Percentiles rank a stretch among this genome's conserved stretches.
phyloP scores from a whole-genome alignment of 2,888 invertebrate genomes.

The Myopa tessellatipennis region DNA sequence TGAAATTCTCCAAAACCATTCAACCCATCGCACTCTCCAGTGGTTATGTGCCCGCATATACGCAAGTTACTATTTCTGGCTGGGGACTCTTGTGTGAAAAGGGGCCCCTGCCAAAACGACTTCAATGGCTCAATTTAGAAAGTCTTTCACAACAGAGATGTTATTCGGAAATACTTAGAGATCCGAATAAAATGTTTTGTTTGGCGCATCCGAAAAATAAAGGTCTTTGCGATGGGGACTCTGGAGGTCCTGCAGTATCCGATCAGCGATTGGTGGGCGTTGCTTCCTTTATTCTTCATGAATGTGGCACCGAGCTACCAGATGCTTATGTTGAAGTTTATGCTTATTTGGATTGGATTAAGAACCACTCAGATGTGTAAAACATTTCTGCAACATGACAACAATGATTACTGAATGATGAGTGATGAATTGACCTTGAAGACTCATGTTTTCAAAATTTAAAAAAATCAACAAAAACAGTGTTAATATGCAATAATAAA shows the following conservation, averaged over 20 bases:
- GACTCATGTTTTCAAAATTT: no score
- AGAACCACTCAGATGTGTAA: neutral
- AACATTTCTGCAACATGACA: no score
- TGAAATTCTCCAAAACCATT: slow-evolving; percentile 50
- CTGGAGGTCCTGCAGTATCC: neutral
- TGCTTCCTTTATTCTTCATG: neutral
- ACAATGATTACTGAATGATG: no score
- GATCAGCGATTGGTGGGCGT: neutral
- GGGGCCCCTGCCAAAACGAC: slow-evolving; percentile 5
- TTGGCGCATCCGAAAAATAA: neutral
- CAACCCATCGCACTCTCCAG: slow-evolving; percentile 51
- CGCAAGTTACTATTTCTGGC: slow-evolving; percentile 57
- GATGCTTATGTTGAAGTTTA: neutral
- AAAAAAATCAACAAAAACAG: no score
- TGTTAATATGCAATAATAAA: no score
- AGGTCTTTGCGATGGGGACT: neutral
- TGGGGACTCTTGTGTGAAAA: slow-evolving; percentile 54
- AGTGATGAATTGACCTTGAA: no score
- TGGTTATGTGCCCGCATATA: slow-evolving; percentile 47
- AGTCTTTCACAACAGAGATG: neutral
- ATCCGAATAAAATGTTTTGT: neutral
- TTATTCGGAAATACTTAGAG: slow-evolving; percentile 39
- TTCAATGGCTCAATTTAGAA: neutral
- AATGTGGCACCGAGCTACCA: neutral
- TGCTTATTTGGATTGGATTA: neutral